Evolutionary conservation across 1,140 invertebrate genomes (phyloP).

Genomic region (Hormaphis cornu): DNA sequence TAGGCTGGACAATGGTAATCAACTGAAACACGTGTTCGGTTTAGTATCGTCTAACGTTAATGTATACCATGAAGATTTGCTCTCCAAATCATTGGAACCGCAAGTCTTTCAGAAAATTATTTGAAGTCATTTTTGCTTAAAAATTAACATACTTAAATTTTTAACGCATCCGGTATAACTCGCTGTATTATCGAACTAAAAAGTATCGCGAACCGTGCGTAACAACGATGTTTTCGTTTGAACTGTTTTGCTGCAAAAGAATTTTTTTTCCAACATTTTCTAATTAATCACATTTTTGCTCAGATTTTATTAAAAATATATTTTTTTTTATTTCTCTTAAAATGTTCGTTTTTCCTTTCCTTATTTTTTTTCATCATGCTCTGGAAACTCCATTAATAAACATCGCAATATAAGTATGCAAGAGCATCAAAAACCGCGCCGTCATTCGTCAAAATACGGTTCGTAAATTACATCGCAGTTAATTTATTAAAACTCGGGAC

Average conservation of each 20-base stretch:
- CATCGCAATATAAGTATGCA: neutral
- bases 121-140: too few species aligned
- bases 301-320: neutral
- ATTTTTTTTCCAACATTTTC: neutral
- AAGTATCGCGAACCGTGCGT: too few species aligned
- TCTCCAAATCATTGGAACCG: too few species aligned
- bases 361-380: neutral
- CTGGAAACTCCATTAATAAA: neutral
- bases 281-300: slow-evolving; percentile 1
- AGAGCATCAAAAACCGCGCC: neutral
- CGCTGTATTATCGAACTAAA: too few species aligned
- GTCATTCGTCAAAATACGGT: neutral
- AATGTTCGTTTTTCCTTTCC: neutral
- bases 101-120: too few species aligned
- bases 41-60: too few species aligned
- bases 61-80: too few species aligned
- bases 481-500: slow-evolving; percentile 1
- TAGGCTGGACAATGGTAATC: too few species aligned
- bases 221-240: neutral
- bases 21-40: too few species aligned
- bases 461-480: slow-evolving; percentile 5
- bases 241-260: neutral
- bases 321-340: neutral
- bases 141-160: too few species aligned
- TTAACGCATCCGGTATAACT: too few species aligned